Percentiles rank a stretch among this genome's conserved stretches.
phyloP scores from a whole-genome alignment of 2,113 vertebrate genomes.

The Proteles cristata region DNA sequence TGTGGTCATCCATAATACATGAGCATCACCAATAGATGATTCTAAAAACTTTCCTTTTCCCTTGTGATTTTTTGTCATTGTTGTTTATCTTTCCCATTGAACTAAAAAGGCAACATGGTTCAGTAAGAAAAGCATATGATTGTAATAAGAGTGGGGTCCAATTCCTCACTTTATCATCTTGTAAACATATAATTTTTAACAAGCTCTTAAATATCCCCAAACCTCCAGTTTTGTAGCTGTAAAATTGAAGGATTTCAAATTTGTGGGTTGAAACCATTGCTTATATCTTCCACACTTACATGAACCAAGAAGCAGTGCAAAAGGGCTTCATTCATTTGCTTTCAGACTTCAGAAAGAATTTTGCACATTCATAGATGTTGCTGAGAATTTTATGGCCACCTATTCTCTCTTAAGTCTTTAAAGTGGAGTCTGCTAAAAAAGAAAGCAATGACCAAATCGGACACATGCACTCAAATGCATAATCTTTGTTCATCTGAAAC shows the following conservation, averaged over 20 bases:
- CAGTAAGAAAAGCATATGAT: not conserved
- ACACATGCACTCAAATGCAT: not conserved
- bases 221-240: not conserved
- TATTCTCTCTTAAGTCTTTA: not conserved
- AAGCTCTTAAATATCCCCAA: not conserved
- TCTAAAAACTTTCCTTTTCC: not conserved
- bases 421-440: not conserved
- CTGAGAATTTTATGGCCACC: not conserved
- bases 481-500: not conserved
- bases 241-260: not conserved
- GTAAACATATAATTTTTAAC: not conserved
- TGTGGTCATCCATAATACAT: not conserved
- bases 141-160: not conserved
- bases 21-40: not conserved
- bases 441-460: not conserved
- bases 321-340: not conserved
- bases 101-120: not conserved
- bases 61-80: not conserved
- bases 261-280: not conserved
- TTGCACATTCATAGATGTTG: not conserved
- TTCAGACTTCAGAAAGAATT: not conserved
- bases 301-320: not conserved
- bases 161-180: not conserved
- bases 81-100: not conserved
- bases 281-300: accelerated